phyloP scores from a whole-genome alignment of 2,888 invertebrate genomes.

The Leptinotarsa haldemani region DNA sequence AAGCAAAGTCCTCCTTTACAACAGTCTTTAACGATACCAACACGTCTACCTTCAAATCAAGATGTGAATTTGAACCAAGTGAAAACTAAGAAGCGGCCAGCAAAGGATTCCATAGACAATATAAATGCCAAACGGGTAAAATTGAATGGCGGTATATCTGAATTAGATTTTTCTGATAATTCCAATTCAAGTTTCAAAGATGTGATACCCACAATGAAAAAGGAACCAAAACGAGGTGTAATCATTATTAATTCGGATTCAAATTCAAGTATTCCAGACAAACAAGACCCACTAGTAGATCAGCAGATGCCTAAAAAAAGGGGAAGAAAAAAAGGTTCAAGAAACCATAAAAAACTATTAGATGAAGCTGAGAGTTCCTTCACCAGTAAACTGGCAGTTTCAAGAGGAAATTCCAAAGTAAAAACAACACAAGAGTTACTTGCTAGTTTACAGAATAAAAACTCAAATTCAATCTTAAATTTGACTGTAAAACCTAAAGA shows the following conservation, averaged over 20 bases:
- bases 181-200: conserved; percentile 66
- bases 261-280: conserved; percentile 69
- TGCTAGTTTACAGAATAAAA: conserved; percentile 75
- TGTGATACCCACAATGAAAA: conserved; percentile 50
- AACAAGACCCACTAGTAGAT: conserved; percentile 60
- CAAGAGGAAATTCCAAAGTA: conserved; percentile 72
- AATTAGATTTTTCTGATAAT: conserved; percentile 63
- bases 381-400: conserved; percentile 71
- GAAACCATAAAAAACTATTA: conserved; percentile 67
- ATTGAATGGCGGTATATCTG: conserved; percentile 66
- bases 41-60: conserved; percentile 45
- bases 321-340: conserved; percentile 72
- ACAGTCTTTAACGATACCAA: conserved; percentile 27
- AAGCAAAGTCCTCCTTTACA: conserved; percentile 53
- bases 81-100: conserved; percentile 52
- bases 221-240: conserved; percentile 51
- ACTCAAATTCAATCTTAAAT: conserved; percentile 46
- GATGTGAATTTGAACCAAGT: conserved; percentile 54
- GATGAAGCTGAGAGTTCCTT: conserved; percentile 70
- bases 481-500: conserved; percentile 55
- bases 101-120: conserved; percentile 47
- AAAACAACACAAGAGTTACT: conserved; percentile 86
- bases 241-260: conserved; percentile 65
- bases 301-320: conserved; percentile 69
- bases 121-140: conserved; percentile 61